Evolutionary conservation across 2,888 invertebrate genomes (phyloP).

Genomic region (Spilosoma lubricipeda): DNA sequence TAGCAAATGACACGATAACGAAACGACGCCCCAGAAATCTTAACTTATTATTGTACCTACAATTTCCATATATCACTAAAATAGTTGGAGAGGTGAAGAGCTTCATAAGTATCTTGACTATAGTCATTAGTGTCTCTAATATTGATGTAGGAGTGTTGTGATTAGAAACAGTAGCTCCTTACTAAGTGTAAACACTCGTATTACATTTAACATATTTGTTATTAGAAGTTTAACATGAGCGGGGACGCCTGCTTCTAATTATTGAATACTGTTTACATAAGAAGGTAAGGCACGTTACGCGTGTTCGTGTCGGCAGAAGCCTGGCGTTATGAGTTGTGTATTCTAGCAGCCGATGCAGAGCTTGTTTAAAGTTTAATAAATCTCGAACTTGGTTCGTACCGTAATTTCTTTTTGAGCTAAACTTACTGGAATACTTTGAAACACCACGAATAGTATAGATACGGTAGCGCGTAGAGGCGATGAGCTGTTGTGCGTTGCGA

Average conservation of each 20-base stretch:
- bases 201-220: constrained; percentile 7
- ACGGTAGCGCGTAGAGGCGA: background rate
- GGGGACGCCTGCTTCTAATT: background rate
- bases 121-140: background rate
- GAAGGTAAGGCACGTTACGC: background rate
- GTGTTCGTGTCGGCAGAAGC: background rate
- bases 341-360: constrained; percentile 4
- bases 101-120: background rate
- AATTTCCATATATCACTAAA: background rate
- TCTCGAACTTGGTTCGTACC: constrained; percentile 23
- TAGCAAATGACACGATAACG: constrained; percentile 1
- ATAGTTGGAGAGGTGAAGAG: background rate
- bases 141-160: background rate
- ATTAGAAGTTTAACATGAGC: constrained; percentile 1
- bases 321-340: background rate
- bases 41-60: constrained; percentile 5
- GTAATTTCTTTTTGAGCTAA: constrained; percentile 21
- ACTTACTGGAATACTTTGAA: constrained; percentile 19
- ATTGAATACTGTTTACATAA: constrained; percentile 1
- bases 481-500: background rate
- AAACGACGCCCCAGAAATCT: background rate
- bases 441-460: constrained; percentile 6
- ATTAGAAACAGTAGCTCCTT: background rate
- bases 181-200: constrained; percentile 4
- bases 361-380: constrained; percentile 32